Conservation (phyloP, 2,797 vertebrate species). For the Megalops cyprinoides region DNA sequence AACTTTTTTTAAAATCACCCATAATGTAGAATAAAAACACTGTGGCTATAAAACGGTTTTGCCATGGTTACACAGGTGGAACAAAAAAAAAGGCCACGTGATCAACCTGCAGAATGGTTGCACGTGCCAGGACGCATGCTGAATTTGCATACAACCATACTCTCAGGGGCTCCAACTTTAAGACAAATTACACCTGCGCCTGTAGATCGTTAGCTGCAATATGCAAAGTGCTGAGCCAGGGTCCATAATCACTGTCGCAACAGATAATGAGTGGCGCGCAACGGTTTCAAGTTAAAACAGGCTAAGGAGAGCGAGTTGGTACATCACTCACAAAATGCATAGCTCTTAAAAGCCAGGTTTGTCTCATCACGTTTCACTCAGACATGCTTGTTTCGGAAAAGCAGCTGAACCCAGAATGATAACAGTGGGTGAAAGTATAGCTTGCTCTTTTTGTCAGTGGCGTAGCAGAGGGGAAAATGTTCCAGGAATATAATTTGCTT, state of each 20-base stretch:
- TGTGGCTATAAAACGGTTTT: too few relatives aligned
- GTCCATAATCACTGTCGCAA: neutral
- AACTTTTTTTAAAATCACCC: too few relatives aligned
- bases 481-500: conserved; percentile 75
- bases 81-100: neutral
- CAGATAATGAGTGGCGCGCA: neutral
- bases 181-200: conserved; percentile 12
- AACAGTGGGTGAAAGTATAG: conserved; percentile 76
- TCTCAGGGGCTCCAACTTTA: conserved; percentile 29
- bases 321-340: conserved; percentile 49
- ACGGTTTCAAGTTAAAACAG: conserved; percentile 55
- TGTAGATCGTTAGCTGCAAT: conserved; percentile 18
- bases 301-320: conserved; percentile 51
- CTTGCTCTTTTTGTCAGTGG: conserved; percentile 52
- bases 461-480: conserved; percentile 55
- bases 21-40: too few relatives aligned
- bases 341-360: conserved; percentile 73
- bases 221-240: neutral
- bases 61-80: too few relatives aligned
- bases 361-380: conserved; percentile 77
- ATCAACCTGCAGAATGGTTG: too few relatives aligned
- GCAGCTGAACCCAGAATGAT: conserved; percentile 68
- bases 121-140: too few relatives aligned
- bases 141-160: neutral
- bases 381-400: conserved; percentile 71